Evolutionary conservation across 2,888 invertebrate species (phyloP).

Genomic region (Caenorhabditis panamensis): DNA sequence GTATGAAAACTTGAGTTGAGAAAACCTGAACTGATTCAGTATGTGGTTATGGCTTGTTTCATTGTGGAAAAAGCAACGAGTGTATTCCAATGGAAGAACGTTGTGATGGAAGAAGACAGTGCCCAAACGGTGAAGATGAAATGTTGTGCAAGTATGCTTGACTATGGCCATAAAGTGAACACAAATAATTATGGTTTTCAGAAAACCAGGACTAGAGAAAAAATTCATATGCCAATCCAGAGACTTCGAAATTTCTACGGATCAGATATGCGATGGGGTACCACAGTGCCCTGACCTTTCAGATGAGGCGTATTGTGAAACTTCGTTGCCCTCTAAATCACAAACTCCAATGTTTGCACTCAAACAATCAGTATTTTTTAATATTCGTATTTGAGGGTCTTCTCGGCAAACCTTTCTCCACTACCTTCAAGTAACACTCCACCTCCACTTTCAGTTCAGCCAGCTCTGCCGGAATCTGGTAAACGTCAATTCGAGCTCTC

Average conservation of each 20-base stretch:
- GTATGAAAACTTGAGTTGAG: neutral
- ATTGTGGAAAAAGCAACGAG: slow-evolving; percentile 77
- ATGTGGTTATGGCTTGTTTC: slow-evolving; percentile 78
- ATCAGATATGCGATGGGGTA: slow-evolving; percentile 77
- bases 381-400: slow-evolving; percentile 47
- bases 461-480: slow-evolving; percentile 28
- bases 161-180: too few relatives aligned
- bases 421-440: slow-evolving; percentile 7
- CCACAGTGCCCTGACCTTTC: slow-evolving; percentile 78
- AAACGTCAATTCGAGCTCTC: neutral
- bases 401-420: slow-evolving; percentile 56
- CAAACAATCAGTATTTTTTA: neutral
- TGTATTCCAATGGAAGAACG: slow-evolving; percentile 76
- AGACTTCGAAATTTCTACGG: slow-evolving; percentile 69
- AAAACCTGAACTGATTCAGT: slow-evolving; percentile 64
- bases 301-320: slow-evolving; percentile 79
- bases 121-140: slow-evolving; percentile 80
- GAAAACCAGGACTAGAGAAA: slow-evolving; percentile 64
- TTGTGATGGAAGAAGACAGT: slow-evolving; percentile 79
- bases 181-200: slow-evolving; percentile 43
- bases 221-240: slow-evolving; percentile 75
- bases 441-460: slow-evolving; percentile 23
- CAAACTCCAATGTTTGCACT: slow-evolving; percentile 37
- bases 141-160: slow-evolving; percentile 77
- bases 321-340: slow-evolving; percentile 36